phyloP scores from a whole-genome alignment of 2,113 vertebrate genomes.

The Oenanthe melanoleuca region DNA sequence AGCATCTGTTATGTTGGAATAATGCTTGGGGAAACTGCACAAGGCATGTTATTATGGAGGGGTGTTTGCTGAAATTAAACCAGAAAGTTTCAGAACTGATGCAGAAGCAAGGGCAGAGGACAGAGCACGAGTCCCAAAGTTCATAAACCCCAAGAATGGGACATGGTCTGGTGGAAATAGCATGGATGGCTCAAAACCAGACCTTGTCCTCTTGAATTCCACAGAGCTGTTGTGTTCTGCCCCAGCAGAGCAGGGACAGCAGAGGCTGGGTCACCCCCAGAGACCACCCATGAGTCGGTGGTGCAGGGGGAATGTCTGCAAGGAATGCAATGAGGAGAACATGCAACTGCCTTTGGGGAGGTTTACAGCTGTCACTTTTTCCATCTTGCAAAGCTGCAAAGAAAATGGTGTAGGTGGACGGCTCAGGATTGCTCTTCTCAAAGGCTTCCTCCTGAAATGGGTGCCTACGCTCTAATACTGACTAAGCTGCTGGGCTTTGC shows the following conservation, averaged over 20 bases:
- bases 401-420: conserved; percentile 58
- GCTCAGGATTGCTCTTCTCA: conserved; percentile 58
- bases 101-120: background rate
- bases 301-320: background rate
- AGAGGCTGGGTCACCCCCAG: background rate
- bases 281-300: rapidly evolving
- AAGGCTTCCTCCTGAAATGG: conserved; percentile 61
- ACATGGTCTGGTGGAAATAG: background rate
- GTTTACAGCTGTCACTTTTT: conserved; percentile 47
- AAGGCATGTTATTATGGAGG: background rate
- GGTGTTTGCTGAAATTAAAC: background rate
- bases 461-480: conserved; percentile 65
- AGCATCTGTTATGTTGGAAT: background rate
- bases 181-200: background rate
- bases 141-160: background rate
- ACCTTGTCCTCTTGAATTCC: background rate
- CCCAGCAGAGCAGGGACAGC: background rate
- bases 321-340: background rate
- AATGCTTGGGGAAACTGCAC: background rate
- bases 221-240: background rate
- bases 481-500: conserved; percentile 60
- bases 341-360: background rate
- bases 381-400: background rate
- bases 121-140: rapidly evolving
- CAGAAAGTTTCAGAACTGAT: background rate